Evolutionary conservation across 2,113 vertebrate genomes (phyloP).

Genomic region (Gambusia holbrooki): DNA sequence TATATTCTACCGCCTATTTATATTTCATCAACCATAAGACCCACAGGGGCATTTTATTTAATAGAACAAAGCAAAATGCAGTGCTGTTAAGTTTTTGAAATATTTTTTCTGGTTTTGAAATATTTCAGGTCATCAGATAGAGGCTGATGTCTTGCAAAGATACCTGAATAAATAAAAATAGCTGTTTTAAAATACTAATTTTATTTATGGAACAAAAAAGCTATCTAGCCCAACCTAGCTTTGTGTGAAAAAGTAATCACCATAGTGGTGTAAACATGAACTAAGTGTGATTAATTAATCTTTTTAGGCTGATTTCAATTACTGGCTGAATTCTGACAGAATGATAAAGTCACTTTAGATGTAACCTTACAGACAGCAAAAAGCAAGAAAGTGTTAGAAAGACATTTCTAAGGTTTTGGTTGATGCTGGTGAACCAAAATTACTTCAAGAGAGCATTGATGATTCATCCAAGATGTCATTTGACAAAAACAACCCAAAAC

Average conservation of each 20-base stretch:
- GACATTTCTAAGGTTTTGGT: neutral
- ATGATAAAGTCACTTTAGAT: neutral
- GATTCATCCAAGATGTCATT: too few species aligned
- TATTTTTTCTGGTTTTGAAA: neutral
- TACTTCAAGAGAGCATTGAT: too few species aligned
- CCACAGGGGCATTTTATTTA: too few species aligned
- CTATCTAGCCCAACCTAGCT: neutral
- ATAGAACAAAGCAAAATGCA: neutral
- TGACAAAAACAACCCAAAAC: too few species aligned
- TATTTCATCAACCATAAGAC: neutral
- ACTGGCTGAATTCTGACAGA: neutral
- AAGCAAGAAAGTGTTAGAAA: neutral
- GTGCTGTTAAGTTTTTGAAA: neutral
- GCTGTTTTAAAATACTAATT: too few species aligned
- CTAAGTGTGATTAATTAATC: neutral
- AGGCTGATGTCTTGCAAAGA: neutral
- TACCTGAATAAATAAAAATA: too few species aligned
- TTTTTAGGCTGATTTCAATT: neutral
- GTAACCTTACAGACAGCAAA: neutral
- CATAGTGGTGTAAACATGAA: neutral
- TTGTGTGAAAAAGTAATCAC: neutral
- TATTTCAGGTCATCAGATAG: neutral
- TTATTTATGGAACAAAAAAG: too few species aligned
- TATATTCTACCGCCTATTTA: neutral
- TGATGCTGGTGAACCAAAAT: too few species aligned